A percentile compares a stretch with the other conserved stretches of the same genome.
Conservation (phyloP, 2,888 invertebrate species). For the Torymus texanus region DNA sequence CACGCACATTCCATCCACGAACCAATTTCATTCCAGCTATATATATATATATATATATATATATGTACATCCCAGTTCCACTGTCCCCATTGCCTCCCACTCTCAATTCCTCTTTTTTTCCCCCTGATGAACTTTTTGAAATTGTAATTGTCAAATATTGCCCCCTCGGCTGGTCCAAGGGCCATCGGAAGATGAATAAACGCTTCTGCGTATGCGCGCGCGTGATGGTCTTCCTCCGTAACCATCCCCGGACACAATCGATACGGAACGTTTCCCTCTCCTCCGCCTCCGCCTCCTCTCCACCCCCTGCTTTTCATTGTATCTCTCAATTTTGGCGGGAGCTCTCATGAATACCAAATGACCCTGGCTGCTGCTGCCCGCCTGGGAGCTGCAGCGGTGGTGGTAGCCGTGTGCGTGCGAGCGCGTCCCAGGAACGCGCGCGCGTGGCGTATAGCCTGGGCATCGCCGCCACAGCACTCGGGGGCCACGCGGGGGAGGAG, state of each 20-base stretch:
- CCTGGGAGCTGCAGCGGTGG: not conserved
- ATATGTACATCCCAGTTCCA: too few relatives aligned
- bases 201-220: not conserved
- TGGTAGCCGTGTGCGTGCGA: conserved; percentile 4
- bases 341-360: conserved; percentile 69
- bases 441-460: conserved; percentile 59
- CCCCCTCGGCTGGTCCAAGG: not conserved
- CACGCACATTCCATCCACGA: not conserved
- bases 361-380: conserved; percentile 58
- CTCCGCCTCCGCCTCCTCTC: conserved; percentile 2
- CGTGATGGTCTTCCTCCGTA: not conserved
- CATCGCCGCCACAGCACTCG: conserved; percentile 58
- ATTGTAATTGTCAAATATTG: conserved; percentile 43
- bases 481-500: not conserved
- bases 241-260: conserved; percentile 26
- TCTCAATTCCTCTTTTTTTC: too few relatives aligned
- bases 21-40: not conserved
- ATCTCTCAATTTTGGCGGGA: conserved; percentile 71
- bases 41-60: too few relatives aligned
- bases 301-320: conserved; percentile 62
- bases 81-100: too few relatives aligned
- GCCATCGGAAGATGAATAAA: conserved; percentile 38
- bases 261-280: conserved; percentile 3
- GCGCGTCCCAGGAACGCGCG: conserved; percentile 68
- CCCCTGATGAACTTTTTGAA: conserved; percentile 33